Percentiles rank a stretch among this genome's conserved stretches.
These are phyloP conservation scores for Antitype chi DNA, from an alignment of 2,888 invertebrate genomes.

Conservation along the genomic window DNA sequence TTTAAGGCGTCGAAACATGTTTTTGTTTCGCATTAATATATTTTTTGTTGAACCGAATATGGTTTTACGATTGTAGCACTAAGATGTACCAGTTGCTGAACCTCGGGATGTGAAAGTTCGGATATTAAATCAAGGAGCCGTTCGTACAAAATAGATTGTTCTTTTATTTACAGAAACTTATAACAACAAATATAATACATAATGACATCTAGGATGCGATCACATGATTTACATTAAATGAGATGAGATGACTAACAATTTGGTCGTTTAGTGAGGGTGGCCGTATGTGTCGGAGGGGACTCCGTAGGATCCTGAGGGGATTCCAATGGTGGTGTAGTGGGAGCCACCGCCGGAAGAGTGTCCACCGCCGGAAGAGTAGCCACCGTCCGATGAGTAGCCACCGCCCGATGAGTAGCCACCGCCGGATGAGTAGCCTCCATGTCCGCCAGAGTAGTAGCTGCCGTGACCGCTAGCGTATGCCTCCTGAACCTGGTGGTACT, in stretches of 20 bases:
- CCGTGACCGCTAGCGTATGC: constrained; percentile 82
- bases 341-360: constrained; percentile 71
- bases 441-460: constrained; percentile 80
- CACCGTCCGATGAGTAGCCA: constrained; percentile 79
- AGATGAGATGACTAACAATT: constrained; percentile 85
- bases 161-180: constrained; percentile 91
- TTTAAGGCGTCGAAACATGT: constrained; percentile 65
- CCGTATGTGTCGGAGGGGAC: constrained; percentile 88
- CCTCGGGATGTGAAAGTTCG: constrained; percentile 66
- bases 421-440: constrained; percentile 74
- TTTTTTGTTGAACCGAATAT: constrained; percentile 70
- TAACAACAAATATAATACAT: constrained; percentile 86
- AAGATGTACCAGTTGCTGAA: constrained; percentile 43
- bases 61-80: constrained; percentile 69
- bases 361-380: constrained; percentile 78
- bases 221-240: constrained; percentile 87
- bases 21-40: constrained; percentile 67
- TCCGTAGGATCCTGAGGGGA: constrained; percentile 88
- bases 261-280: constrained; percentile 83
- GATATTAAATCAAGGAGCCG: constrained; percentile 61
- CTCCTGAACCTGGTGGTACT: constrained; percentile 94
- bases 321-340: constrained; percentile 84
- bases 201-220: constrained; percentile 87
- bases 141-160: constrained; percentile 79
- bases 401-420: constrained; percentile 69